Percentiles rank a stretch among this genome's conserved stretches.
Evolutionary conservation across 1,140 invertebrate genomes (phyloP).

Genomic region (Macrosteles quadrilineatus): DNA sequence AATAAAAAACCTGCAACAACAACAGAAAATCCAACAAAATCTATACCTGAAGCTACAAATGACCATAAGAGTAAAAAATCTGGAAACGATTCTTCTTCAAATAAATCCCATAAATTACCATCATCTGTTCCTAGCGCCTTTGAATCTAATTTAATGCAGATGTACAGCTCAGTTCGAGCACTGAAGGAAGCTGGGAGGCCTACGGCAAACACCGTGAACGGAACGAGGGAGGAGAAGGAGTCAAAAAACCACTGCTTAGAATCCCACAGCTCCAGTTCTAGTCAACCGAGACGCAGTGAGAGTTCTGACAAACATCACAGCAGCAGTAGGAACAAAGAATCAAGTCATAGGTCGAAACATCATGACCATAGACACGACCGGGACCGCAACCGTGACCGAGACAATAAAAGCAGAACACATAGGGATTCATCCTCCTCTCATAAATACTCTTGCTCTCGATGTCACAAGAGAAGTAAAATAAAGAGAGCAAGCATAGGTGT

Average conservation of each 20-base stretch:
- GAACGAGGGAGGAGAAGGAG: not conserved
- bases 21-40: too few relatives aligned
- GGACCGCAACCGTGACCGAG: not conserved
- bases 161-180: slow-evolving; percentile 13
- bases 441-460: slow-evolving; percentile 56
- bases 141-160: slow-evolving; percentile 21
- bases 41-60: too few relatives aligned
- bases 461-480: slow-evolving; percentile 61
- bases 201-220: not conserved
- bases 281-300: not conserved
- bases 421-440: slow-evolving; percentile 12
- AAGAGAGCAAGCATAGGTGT: slow-evolving; percentile 63
- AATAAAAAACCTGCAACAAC: too few relatives aligned
- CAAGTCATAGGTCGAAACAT: not conserved
- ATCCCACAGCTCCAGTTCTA: not conserved
- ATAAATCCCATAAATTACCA: not conserved
- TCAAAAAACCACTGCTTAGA: not conserved
- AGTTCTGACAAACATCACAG: not conserved
- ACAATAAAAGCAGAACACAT: not conserved
- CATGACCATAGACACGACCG: not conserved
- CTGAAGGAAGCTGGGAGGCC: slow-evolving; percentile 17
- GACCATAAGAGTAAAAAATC: too few relatives aligned
- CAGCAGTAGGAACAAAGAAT: not conserved
- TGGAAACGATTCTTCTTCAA: too few relatives aligned
- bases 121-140: slow-evolving; percentile 1